Evolutionary conservation across 2,113 vertebrate genomes (phyloP).

Genomic region (Osmerus mordax): DNA sequence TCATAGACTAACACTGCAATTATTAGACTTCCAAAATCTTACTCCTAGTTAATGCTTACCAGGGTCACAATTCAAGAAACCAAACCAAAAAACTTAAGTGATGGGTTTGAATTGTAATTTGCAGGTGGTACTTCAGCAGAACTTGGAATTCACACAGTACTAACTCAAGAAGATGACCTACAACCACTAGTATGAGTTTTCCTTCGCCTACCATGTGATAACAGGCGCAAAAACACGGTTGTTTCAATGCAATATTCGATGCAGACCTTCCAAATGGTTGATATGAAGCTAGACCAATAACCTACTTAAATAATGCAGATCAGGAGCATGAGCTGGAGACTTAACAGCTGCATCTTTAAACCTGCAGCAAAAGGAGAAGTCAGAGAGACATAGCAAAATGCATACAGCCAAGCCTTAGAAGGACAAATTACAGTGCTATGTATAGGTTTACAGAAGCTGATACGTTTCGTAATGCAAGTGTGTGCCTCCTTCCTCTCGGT

Average conservation of each 20-base stretch:
- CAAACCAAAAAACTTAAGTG: background rate
- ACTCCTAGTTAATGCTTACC: constrained; percentile 20
- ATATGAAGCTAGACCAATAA: constrained; percentile 56
- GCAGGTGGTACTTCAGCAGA: constrained; percentile 11
- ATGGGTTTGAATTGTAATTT: constrained; percentile 1
- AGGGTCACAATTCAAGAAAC: constrained; percentile 17
- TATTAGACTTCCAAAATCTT: constrained; percentile 16
- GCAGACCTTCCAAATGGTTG: constrained; percentile 41
- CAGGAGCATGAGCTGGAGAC: constrained; percentile 64
- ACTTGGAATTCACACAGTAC: constrained; percentile 23
- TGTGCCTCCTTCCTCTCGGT: constrained; percentile 57
- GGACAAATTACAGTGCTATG: constrained; percentile 75
- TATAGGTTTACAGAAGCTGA: constrained; percentile 72
- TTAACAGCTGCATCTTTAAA: constrained; percentile 55
- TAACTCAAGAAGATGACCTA: constrained; percentile 15
- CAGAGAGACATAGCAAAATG: constrained; percentile 63
- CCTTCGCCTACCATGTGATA: constrained; percentile 4
- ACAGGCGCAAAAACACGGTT: constrained; percentile 30
- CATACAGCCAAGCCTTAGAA: constrained; percentile 72
- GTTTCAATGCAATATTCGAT: constrained; percentile 33
- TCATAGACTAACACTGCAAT: constrained; percentile 13
- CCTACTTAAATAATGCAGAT: constrained; percentile 65
- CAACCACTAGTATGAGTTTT: constrained; percentile 15
- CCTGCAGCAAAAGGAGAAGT: constrained; percentile 61
- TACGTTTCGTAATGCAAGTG: constrained; percentile 68